Evolutionary conservation across 1,140 invertebrate genomes (phyloP), one percentile per base, ranked within the genome.

Genomic region (Brachionus plicatilis): DNA sequence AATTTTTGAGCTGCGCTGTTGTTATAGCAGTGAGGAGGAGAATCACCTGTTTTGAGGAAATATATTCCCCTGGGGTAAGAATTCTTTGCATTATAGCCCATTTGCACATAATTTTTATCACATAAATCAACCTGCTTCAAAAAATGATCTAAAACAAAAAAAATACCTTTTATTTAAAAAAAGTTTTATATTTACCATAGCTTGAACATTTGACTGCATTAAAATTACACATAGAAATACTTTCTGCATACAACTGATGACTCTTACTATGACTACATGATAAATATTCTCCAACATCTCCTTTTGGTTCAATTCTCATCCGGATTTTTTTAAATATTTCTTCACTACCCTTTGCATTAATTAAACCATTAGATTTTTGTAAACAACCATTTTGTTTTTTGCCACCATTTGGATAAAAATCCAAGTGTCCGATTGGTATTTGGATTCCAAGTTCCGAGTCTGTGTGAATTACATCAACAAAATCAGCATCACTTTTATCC

Each of bases 401-500:
- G 20, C 80, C 80, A 24, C 85, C 85, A 45, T 85, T 85, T 20
- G 85, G 85, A 45, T 78, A 85, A 33, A 85, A 85, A 17, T 85
- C 85, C 5, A 91, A 91, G 85, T 93, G 91, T 14, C 94, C 93
- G 8, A 93, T 87, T 0, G 92, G 86, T 11, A 41, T 8, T 68
- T 75, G 83, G 6, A 72, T 56, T 33, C 83, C 83, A 41, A 75
- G 43, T 7, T 37, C 94, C 0, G 95, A 95, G 88, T 97, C 96
- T 12, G 94, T 95, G 88, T 98, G 96, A 65, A 97, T 96, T 0
- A 96, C 94, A 88, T 97, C 96, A 0, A 98, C 96, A 88, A 94
- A 94, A 56, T 93, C 91, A 0, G 96, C 96, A 87, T 97, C 95
- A 11, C 92, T 92, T 14, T 93, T 92, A 88, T 96, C 95, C n/a